Base-by-base conservation (phyloP, 2,797 vertebrate genomes). In the Microchirus variegatus region DNA sequence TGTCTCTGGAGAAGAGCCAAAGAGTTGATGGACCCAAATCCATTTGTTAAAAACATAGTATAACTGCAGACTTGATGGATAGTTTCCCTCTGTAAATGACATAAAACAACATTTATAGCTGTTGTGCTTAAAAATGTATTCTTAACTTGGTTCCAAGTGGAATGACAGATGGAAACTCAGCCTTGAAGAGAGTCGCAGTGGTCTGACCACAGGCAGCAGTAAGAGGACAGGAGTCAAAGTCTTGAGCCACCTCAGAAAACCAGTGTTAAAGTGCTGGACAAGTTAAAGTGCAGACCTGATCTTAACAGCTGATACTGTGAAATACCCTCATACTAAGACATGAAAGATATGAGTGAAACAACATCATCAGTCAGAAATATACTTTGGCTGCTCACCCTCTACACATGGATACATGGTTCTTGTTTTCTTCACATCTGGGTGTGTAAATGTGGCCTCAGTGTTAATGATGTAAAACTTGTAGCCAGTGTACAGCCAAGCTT, bases 1-100 rank as follows among this genome's bases (percentile, higher is more conserved):
- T 11, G 1, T 11, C n/a, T 59, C 26, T 31, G 41, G 41, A 52
- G 44, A 40, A 61, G 11, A 54, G 8, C 45, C 22, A 31, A 6
- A 31, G 31, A 31, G 31, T 5, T 19, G 8, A 16, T 36, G 40
- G 38, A 40, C 10, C 17, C 8, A 52, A 11, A 51, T 22, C 18
- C 3, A 47, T 59, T 41, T 40, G 22, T 50, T 51, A 31, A 19
- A 2, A 38, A 48, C 36, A 31, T 35, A 16, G 10, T 41, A 36
- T 16, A 55, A 31, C 59, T 54, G 59, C 14, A 16, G 44, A 17
- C 9, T 3, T 45, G 38, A 58, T 50, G 18, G 1, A 63, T 40
- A 35, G 22, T 50, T 54, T 44, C 13, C 31, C 16, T 36, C 35
- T 31, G 18, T 19, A 53, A 31, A 46, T 52, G 53, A 38, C 19